Percentiles rank a stretch among this genome's conserved stretches.
These are phyloP conservation scores for Allophyes oxyacanthae DNA, from an alignment of 2,888 invertebrate genomes.

Conservation along the genomic window DNA sequence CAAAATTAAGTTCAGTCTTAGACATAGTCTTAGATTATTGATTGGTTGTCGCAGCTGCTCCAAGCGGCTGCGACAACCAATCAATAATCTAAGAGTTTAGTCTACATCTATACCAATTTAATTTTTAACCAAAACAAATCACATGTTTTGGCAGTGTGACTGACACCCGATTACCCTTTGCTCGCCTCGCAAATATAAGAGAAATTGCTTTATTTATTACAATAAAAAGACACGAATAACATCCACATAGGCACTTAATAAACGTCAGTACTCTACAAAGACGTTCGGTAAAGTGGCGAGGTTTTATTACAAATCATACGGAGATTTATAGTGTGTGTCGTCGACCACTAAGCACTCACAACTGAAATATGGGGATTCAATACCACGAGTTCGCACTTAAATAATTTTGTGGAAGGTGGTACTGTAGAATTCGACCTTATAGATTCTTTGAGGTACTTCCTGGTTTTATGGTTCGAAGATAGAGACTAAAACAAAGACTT, in stretches of 20 bases:
- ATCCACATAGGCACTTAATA: constrained; percentile 45
- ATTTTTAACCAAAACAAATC: constrained; percentile 24
- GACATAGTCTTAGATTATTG: too few species aligned
- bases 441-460: not conserved
- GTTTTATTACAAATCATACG: constrained; percentile 73
- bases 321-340: constrained; percentile 72
- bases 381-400: constrained; percentile 51
- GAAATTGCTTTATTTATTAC: constrained; percentile 50
- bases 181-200: constrained; percentile 44
- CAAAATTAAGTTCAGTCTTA: too few species aligned
- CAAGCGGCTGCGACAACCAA: too few species aligned
- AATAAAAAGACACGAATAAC: constrained; percentile 34
- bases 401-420: constrained; percentile 35
- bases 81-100: too few species aligned
- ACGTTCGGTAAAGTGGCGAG: constrained; percentile 57
- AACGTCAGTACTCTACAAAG: constrained; percentile 50
- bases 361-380: constrained; percentile 67
- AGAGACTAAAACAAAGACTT: not conserved
- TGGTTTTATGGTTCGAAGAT: not conserved
- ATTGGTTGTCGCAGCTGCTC: too few species aligned
- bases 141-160: constrained; percentile 45
- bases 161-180: constrained; percentile 50
- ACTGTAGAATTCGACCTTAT: not conserved
- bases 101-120: not conserved
- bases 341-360: constrained; percentile 64